Evolutionary conservation across 2,797 vertebrate genomes (phyloP).

Genomic region (Pantherophis vulpinus): DNA sequence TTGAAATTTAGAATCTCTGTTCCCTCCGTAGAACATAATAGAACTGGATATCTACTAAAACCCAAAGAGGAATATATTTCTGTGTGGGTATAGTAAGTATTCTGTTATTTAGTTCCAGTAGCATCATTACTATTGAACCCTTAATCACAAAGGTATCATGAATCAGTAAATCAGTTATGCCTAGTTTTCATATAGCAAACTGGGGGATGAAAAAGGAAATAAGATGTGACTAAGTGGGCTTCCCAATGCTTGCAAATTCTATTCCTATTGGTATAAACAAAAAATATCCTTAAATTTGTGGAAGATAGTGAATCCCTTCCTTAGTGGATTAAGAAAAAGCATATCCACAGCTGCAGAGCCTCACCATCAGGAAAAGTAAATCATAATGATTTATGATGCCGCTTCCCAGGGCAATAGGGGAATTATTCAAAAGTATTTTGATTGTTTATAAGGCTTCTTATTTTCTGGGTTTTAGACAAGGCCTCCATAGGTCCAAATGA

Average conservation of each 20-base stretch:
- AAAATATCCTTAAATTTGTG: neutral
- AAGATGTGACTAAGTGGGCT: neutral
- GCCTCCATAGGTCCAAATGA: neutral
- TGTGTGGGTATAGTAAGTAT: neutral
- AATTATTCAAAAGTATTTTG: neutral
- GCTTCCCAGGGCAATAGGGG: neutral
- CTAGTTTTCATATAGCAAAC: neutral
- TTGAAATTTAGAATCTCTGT: neutral
- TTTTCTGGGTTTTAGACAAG: neutral
- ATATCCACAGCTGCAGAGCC: neutral
- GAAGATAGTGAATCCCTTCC: neutral
- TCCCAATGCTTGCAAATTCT: neutral
- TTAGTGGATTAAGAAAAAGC: neutral
- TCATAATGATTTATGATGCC: neutral
- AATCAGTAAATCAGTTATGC: neutral
- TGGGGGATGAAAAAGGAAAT: neutral
- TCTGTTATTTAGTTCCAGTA: neutral
- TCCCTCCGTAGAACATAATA: neutral
- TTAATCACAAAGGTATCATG: neutral
- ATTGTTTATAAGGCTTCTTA: neutral
- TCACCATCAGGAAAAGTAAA: neutral
- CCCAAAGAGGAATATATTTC: neutral
- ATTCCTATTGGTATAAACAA: neutral
- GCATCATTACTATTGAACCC: neutral
- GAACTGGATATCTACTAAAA: neutral